Evolutionary conservation across 1,140 invertebrate genomes (phyloP).

Genomic region (Reticulitermes speratus): DNA sequence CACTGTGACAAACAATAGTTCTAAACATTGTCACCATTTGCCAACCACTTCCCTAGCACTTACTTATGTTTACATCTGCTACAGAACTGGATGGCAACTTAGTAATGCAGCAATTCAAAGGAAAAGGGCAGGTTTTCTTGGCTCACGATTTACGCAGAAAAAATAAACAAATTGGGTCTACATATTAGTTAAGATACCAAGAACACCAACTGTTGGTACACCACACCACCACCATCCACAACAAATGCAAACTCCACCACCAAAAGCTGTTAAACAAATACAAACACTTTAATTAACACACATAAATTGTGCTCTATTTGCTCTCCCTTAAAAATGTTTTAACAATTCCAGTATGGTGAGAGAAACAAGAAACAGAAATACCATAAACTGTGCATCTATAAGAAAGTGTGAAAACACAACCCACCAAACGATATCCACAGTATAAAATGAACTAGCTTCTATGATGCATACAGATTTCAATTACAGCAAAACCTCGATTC

Average conservation of each 20-base stretch:
- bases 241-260: not conserved
- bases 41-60: slow-evolving; percentile 1
- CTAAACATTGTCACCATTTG: not conserved
- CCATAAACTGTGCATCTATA: not conserved
- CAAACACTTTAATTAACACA: not conserved
- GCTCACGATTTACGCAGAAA: not conserved
- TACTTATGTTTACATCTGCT: not conserved
- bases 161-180: not conserved
- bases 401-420: not conserved
- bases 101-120: slow-evolving; percentile 3
- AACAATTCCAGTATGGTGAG: not conserved
- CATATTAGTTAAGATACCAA: not conserved
- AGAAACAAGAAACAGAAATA: not conserved
- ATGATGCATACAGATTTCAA: too few relatives aligned
- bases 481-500: too few relatives aligned
- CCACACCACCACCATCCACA: not conserved
- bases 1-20: not conserved
- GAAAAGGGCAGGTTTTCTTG: not conserved
- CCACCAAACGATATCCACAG: not conserved
- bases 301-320: not conserved
- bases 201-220: not conserved
- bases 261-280: not conserved
- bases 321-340: not conserved
- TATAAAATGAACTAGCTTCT: too few relatives aligned
- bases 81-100: not conserved